Evolutionary conservation across 1,140 invertebrate species (phyloP).

Genomic region (Physella acuta): DNA sequence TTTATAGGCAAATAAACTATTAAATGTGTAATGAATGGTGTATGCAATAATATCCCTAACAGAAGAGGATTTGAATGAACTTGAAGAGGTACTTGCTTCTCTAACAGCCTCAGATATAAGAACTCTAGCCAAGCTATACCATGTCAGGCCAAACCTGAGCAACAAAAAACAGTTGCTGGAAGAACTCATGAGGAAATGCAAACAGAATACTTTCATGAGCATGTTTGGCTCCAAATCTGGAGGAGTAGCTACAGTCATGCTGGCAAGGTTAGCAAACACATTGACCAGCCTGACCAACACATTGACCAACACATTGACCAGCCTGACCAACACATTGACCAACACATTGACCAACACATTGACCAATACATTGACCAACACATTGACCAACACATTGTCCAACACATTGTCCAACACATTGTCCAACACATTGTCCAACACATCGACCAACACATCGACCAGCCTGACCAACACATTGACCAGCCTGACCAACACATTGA

Average conservation of each 20-base stretch:
- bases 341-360: too few species aligned
- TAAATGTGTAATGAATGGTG: background rate
- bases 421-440: too few species aligned
- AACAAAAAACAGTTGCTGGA: conserved; percentile 44
- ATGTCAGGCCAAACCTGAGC: conserved; percentile 28
- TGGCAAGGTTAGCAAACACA: conserved; percentile 47
- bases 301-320: too few species aligned
- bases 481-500: too few species aligned
- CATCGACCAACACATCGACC: too few species aligned
- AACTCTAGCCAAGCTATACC: conserved; percentile 50
- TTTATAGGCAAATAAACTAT: too few species aligned
- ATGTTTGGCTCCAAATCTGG: conserved; percentile 35
- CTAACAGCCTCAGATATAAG: conserved; percentile 54
- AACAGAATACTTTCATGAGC: conserved; percentile 46
- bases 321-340: too few species aligned
- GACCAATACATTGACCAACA: too few species aligned
- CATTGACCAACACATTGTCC: too few species aligned
- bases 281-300: too few species aligned
- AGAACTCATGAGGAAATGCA: conserved; percentile 50
- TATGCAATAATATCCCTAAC: background rate
- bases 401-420: too few species aligned
- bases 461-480: too few species aligned
- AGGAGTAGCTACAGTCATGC: conserved; percentile 30
- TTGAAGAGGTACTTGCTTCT: conserved; percentile 46
- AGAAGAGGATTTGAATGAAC: conserved; percentile 47